Conservation (phyloP, 1,140 invertebrate species). For the Drosophila pectinifera region DNA sequence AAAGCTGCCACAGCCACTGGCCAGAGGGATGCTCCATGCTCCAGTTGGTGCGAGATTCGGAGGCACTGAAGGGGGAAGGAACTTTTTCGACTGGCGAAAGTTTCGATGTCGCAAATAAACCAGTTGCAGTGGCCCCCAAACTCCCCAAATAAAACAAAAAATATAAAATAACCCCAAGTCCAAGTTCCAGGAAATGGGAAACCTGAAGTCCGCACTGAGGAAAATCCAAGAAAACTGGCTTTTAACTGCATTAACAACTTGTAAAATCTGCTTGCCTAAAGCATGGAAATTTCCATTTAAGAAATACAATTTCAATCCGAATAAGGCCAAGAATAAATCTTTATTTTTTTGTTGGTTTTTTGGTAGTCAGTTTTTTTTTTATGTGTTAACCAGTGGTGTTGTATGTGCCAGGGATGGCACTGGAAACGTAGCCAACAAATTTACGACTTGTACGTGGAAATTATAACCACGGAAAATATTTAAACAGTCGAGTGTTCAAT, state of each 20-base stretch:
- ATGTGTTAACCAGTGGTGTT: background rate
- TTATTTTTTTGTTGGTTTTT: no score
- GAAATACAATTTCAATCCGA: background rate
- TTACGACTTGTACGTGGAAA: constrained; percentile 54
- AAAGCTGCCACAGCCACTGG: constrained; percentile 56
- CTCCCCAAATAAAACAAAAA: background rate
- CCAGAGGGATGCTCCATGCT: constrained; percentile 28
- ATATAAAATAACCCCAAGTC: constrained; percentile 11
- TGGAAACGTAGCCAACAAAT: constrained; percentile 39
- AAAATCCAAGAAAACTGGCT: no score
- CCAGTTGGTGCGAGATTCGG: constrained; percentile 14
- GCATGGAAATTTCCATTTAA: no score
- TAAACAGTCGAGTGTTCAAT: constrained; percentile 22
- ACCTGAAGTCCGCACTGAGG: background rate
- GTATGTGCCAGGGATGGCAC: constrained; percentile 32
- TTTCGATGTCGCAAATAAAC: constrained; percentile 66
- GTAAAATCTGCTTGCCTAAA: no score
- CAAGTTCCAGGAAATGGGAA: background rate
- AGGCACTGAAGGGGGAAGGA: constrained; percentile 3
- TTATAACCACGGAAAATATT: constrained; percentile 34
- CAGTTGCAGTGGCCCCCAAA: constrained; percentile 30
- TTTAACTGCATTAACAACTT: no score
- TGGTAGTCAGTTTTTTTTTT: constrained; percentile 2
- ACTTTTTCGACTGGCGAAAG: constrained; percentile 68
- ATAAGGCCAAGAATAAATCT: constrained; percentile 8